Evolutionary conservation across 1,140 invertebrate genomes (phyloP).

Genomic region (Nilaparvata lugens): DNA sequence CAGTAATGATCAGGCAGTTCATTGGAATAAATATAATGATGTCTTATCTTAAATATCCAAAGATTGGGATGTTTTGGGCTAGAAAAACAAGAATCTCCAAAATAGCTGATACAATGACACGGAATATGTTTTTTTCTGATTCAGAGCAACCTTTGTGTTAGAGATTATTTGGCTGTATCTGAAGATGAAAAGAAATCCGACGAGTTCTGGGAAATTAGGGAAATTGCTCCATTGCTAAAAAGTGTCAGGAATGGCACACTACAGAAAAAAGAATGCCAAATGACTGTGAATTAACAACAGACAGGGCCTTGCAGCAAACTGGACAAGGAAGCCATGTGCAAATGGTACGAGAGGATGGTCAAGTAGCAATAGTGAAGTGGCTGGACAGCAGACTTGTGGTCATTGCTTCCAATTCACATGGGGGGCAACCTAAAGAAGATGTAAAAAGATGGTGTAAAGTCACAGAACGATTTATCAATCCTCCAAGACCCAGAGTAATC

Average conservation of each 20-base stretch:
- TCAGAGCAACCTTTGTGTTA: background rate
- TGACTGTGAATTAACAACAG: background rate
- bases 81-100: background rate
- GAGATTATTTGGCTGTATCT: background rate
- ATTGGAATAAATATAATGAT: background rate
- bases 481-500: background rate
- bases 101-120: too few relatives aligned
- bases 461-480: background rate
- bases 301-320: background rate
- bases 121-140: too few relatives aligned
- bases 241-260: background rate
- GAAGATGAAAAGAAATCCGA: background rate
- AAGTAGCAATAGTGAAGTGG: background rate
- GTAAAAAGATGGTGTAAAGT: background rate
- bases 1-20: too few relatives aligned
- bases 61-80: background rate
- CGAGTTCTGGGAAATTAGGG: background rate
- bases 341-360: background rate
- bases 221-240: background rate
- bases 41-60: background rate
- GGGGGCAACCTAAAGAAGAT: background rate
- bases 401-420: background rate
- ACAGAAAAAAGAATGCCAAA: background rate
- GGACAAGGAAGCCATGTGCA: background rate
- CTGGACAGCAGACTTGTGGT: background rate